Evolutionary conservation across 2,113 vertebrate genomes (phyloP), one percentile per base, ranked within the genome.

Genomic region (Cyrtonyx montezumae): DNA sequence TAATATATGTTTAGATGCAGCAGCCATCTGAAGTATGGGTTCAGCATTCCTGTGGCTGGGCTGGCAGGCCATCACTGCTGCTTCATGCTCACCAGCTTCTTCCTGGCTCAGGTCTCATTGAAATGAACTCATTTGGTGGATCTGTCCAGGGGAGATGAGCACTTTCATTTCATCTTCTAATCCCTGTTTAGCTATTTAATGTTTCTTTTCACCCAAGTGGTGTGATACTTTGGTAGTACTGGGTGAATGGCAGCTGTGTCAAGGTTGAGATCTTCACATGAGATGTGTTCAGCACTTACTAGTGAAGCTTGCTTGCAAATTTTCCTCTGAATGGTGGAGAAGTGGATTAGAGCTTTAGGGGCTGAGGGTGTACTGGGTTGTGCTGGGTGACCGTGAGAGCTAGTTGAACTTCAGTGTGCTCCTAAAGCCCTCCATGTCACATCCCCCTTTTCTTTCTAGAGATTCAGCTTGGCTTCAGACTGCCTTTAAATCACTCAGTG

Each of bases 41-140:
- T 91, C 76, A 74, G 2, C 53, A 58, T 88, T 86, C 79, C 87
- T 81, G 77, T 87, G 83, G 69, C 37, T 49, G 51, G 56, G 40
- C 70, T 84, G 87, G 74, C 66, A 74, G 61, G 13, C 79, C 21
- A 7, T 30, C 32, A 5, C 37, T 71, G 55, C 66, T 88, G 42
- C 74, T 46, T 58, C 78, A 69, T 9, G 4, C 62, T 88, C 85
- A 86, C 81, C 56, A 90, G 34, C n/a, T 61, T 83, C 70, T 78
- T 79, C 65, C 48, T 90, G 65, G 76, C n/a, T 79, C 76, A 95
- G 53, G 11, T 71, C n/a, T 92, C 8, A 12, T 87, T 71, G 48
- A 70, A 88, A 69, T 61, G 13, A 37, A 42, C 61, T 71, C 11
- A 3, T 51, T 80, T 90, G 79, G 37, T 26, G 61, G 45, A 53